These are phyloP conservation scores for Machimus rusticus DNA, from an alignment of 2,888 invertebrate species.

Conservation along the genomic window DNA sequence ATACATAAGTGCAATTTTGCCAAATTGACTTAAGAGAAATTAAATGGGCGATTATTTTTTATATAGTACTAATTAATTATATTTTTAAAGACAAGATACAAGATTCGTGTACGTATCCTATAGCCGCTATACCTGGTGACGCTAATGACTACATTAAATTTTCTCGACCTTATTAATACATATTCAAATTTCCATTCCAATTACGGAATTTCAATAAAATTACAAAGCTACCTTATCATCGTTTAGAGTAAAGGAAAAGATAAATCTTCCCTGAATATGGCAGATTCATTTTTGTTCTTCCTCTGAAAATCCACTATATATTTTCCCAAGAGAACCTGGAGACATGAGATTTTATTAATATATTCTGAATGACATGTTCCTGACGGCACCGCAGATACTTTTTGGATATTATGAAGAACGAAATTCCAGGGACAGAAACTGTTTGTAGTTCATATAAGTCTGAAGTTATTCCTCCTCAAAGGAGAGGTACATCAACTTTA, in stretches of 20 bases:
- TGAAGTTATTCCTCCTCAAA: background rate
- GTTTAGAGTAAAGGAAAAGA: background rate
- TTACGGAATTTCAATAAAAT: background rate
- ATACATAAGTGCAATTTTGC: background rate
- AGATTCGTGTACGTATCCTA: background rate
- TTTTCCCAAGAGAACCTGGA: background rate
- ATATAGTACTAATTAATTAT: background rate
- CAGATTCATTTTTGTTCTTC: background rate
- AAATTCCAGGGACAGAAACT: background rate
- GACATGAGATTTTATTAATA: background rate
- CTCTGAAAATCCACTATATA: background rate
- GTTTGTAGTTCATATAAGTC: background rate
- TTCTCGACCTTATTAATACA: background rate
- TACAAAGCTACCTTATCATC: background rate
- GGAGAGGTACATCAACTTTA: background rate
- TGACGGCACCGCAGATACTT: background rate
- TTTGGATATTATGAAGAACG: background rate
- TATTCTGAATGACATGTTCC: background rate
- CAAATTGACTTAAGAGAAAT: background rate
- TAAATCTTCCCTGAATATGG: background rate
- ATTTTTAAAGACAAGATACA: background rate
- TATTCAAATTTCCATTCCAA: background rate
- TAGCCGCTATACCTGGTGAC: background rate
- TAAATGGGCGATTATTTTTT: background rate
- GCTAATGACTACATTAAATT: background rate